These are phyloP conservation scores for Spea bombifrons DNA, from an alignment of 2,113 vertebrate species.

Conservation along the genomic window DNA sequence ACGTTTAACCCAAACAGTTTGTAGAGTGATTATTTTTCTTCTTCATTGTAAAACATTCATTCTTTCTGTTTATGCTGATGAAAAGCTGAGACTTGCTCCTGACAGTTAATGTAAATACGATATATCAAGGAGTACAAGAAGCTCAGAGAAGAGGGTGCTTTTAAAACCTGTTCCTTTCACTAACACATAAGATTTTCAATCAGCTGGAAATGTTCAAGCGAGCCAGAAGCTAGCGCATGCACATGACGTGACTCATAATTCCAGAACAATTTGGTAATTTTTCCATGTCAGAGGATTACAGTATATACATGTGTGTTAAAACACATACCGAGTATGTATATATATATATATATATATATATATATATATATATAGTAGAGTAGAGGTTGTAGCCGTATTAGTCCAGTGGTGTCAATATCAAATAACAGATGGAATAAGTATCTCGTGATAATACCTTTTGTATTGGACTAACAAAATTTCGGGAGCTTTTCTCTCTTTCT, in stretches of 20 bases:
- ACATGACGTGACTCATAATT: conserved; percentile 3
- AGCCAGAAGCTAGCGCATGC: neutral
- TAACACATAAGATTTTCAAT: conserved; percentile 23
- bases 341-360: too few relatives aligned
- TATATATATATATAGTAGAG: too few relatives aligned
- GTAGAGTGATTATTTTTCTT: conserved; percentile 64
- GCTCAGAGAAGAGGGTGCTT: conserved; percentile 51
- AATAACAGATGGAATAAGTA: too few relatives aligned
- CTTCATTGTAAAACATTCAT: conserved; percentile 50
- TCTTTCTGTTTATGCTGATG: conserved; percentile 52
- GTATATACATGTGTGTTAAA: too few relatives aligned
- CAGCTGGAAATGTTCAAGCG: conserved; percentile 20
- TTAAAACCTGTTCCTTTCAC: conserved; percentile 39
- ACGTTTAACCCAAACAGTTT: conserved; percentile 54
- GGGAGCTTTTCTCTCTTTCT: too few relatives aligned
- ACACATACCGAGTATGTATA: too few relatives aligned
- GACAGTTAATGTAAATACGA: conserved; percentile 60
- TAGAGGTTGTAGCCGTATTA: too few relatives aligned
- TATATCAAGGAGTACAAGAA: conserved; percentile 56
- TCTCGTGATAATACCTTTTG: too few relatives aligned
- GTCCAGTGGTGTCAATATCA: too few relatives aligned
- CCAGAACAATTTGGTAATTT: neutral
- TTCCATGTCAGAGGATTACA: neutral
- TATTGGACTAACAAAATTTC: too few relatives aligned
- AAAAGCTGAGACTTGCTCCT: conserved; percentile 58